A percentile compares a stretch with the other conserved stretches of the same genome.
These are phyloP conservation scores for Busseola fusca DNA, from an alignment of 2,888 invertebrate species.

Conservation along the genomic window DNA sequence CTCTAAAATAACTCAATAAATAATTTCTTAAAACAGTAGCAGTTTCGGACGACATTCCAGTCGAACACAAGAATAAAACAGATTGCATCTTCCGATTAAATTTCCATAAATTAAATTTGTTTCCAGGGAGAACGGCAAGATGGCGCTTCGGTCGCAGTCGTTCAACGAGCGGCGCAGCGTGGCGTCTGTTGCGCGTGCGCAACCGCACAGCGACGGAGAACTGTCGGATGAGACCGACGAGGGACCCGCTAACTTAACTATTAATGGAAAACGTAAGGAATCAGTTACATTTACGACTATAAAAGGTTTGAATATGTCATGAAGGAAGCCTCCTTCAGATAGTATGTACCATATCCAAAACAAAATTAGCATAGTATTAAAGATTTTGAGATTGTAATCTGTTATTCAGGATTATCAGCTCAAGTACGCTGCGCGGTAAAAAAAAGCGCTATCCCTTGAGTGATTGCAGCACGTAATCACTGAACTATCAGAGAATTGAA, in stretches of 20 bases:
- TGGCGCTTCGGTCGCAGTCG: constrained; percentile 87
- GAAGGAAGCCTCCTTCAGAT: neutral
- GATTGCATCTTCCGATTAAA: constrained; percentile 63
- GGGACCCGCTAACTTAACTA: constrained; percentile 74
- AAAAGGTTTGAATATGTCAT: neutral
- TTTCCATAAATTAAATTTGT: constrained; percentile 60
- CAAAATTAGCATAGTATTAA: neutral
- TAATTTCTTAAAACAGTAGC: constrained; percentile 53
- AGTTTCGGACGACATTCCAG: constrained; percentile 55
- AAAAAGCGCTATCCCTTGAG: neutral
- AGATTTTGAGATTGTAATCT: too few species aligned
- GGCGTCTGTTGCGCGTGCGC: constrained; percentile 78
- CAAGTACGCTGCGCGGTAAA: neutral
- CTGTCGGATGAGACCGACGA: constrained; percentile 82
- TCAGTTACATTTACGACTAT: neutral
- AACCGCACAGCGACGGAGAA: constrained; percentile 87
- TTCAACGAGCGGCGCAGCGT: constrained; percentile 84
- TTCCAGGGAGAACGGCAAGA: constrained; percentile 86
- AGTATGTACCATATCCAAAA: too few species aligned
- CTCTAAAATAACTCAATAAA: constrained; percentile 24
- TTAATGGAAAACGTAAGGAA: constrained; percentile 79
- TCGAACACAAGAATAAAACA: constrained; percentile 53
- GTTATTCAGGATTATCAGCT: neutral
- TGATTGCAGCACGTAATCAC: neutral
- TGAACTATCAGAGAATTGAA: neutral